These are phyloP conservation scores for Spea hammondii DNA, from an alignment of 2,797 vertebrate genomes.

Conservation along the genomic window DNA sequence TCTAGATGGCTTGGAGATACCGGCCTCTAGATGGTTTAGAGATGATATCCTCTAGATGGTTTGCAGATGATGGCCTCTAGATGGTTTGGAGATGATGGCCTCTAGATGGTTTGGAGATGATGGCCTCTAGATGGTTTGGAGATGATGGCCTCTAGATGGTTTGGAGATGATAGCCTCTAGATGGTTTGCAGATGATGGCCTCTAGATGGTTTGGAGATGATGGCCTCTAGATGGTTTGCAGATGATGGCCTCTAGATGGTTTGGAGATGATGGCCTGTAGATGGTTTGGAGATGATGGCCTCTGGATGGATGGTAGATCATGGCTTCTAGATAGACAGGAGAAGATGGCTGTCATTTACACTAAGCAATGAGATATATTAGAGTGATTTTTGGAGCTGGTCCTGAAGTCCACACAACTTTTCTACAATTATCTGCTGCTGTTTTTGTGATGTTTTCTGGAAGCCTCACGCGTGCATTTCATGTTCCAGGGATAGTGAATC, in stretches of 20 bases:
- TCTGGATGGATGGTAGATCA: neutral
- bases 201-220: no score
- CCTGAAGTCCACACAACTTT: neutral
- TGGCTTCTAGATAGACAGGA: neutral
- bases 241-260: neutral
- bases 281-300: no score
- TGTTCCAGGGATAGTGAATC: slow-evolving; percentile 7
- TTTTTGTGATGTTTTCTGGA: slow-evolving; percentile 12
- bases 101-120: no score
- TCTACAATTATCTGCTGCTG: neutral
- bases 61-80: no score
- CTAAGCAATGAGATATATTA: no score
- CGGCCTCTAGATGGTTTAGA: no score
- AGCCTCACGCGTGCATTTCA: neutral
- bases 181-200: no score
- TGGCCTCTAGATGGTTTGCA: neutral
- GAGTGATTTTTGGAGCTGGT: neutral
- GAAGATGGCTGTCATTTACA: no score
- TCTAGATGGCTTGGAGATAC: no score
- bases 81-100: no score
- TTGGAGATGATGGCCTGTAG: neutral
- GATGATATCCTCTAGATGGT: no score
- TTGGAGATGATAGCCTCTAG: neutral
- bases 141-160: neutral
- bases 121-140: no score